A percentile compares a stretch with the other conserved stretches of the same genome.
These are phyloP conservation scores for Polymixis flavicincta DNA, from an alignment of 2,888 invertebrate species.

Conservation along the genomic window DNA sequence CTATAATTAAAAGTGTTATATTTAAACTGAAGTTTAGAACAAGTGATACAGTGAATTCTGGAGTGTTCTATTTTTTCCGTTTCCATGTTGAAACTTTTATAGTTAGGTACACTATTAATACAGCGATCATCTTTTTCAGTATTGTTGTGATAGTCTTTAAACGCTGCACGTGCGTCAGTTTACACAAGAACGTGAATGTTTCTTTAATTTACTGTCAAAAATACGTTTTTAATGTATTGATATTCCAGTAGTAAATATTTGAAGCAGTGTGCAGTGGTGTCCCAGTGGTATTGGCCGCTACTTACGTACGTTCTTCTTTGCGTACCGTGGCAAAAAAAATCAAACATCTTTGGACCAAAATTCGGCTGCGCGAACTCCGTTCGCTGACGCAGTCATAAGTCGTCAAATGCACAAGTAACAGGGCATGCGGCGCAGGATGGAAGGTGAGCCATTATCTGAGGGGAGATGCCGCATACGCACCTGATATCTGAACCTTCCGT, in stretches of 20 bases:
- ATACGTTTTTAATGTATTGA: background rate
- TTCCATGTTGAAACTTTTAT: slow-evolving; percentile 14
- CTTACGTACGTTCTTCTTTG: no score
- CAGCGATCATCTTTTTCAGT: slow-evolving; percentile 13
- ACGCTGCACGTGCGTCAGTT: slow-evolving; percentile 21
- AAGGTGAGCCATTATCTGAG: no score
- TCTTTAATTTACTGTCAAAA: slow-evolving; percentile 8
- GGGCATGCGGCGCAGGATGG: no score
- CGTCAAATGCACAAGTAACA: no score
- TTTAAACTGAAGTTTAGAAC: slow-evolving; percentile 10
- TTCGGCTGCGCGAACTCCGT: no score
- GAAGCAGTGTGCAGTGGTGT: no score
- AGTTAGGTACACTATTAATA: background rate
- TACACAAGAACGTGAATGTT: slow-evolving; percentile 4
- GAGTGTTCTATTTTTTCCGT: slow-evolving; percentile 15
- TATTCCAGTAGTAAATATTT: background rate
- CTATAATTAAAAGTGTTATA: slow-evolving; percentile 14
- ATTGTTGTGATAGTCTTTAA: slow-evolving; percentile 19
- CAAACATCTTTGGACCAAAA: no score
- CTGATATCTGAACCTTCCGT: no score
- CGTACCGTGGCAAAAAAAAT: no score
- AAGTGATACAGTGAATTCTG: slow-evolving; percentile 28
- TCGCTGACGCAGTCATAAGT: no score
- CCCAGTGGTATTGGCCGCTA: no score
- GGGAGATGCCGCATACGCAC: no score